Evolutionary conservation across 2,113 vertebrate genomes (phyloP), one percentile per base, ranked within the genome.

Genomic region (Lampris megalopsis): DNA sequence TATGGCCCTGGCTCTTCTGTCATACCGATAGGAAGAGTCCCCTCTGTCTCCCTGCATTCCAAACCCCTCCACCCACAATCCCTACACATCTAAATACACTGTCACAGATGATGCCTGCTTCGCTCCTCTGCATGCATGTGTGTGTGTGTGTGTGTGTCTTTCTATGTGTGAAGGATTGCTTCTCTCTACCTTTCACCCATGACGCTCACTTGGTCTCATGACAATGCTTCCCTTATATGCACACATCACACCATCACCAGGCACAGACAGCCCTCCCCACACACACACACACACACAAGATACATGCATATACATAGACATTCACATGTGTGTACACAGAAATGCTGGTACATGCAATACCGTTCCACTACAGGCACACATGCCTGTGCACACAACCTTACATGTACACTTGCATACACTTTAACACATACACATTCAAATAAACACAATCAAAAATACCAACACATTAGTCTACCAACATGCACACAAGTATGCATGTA

Each of bases 221-320:
- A 94, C 93, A 93, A 92, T 90, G 86, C 82, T 81, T 80, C 80
- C 85, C 82, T 91, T 93, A 88, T 90, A 83, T 75, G 64, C 84
- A 82, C 79, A 88, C 64, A 79, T 73, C 77, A 75, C 80, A 85
- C 82, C 80, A 68, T 71, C 37, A 52, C 76, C 24, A 24, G 24
- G 88, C 84, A 82, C 80, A 83, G 83, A 74, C 71, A 71, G 71
- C 53, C 52, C 48, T 45, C 37, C 48, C 35, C 67, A 36, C 24
- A 57, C 8, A 66, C 63, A 66, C 35, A 52, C 47, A 65, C 37
- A 10, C 36, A 41, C 61, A 24, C 61, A 7, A 6, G n/a, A 67
- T 61, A 75, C 53, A 59, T 37, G 56, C 61, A 73, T 52, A 4
- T 45, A 73, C 60, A 66, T 63, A 54, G 24, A 24, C 24, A 24